These are phyloP conservation scores for Aeoliscus strigatus DNA, from an alignment of 2,797 vertebrate species.

Conservation along the genomic window DNA sequence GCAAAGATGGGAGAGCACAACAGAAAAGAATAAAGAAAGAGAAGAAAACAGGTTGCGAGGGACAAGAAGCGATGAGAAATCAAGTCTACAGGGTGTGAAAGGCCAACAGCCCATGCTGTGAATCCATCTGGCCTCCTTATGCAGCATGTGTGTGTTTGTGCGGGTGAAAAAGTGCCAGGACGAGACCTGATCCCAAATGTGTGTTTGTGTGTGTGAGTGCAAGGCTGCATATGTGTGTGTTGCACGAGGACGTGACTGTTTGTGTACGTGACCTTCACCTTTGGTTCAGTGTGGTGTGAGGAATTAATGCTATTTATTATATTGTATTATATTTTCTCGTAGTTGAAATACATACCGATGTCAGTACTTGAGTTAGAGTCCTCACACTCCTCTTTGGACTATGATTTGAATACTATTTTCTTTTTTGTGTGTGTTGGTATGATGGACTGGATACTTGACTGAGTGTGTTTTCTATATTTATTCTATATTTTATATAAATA, in stretches of 20 bases:
- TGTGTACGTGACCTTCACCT: slow-evolving; percentile 1
- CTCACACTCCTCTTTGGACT: too few species aligned
- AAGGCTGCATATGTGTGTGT: slow-evolving; percentile 29
- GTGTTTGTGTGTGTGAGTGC: slow-evolving; percentile 27
- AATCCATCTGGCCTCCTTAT: slow-evolving; percentile 69
- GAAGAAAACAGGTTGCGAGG: slow-evolving; percentile 26
- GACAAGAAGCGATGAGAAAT: slow-evolving; percentile 50
- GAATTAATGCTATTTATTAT: too few species aligned
- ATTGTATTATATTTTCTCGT: too few species aligned
- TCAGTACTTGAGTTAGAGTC: too few species aligned
- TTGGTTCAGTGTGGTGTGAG: not conserved
- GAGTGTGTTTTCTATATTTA: too few species aligned
- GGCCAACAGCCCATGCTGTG: slow-evolving; percentile 69
- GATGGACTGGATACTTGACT: too few species aligned
- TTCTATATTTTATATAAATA: too few species aligned
- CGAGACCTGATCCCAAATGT: slow-evolving; percentile 33
- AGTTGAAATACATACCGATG: too few species aligned
- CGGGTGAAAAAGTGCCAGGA: slow-evolving; percentile 29
- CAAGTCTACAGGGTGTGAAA: slow-evolving; percentile 65
- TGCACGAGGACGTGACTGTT: slow-evolving; percentile 12
- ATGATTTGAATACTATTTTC: too few species aligned
- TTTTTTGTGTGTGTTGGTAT: too few species aligned
- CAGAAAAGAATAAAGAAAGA: slow-evolving; percentile 17
- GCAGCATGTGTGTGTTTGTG: slow-evolving; percentile 34
- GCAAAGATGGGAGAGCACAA: slow-evolving; percentile 3